Base-by-base conservation (phyloP, 2,797 vertebrate species). In the Leucoraja ocellata region DNA sequence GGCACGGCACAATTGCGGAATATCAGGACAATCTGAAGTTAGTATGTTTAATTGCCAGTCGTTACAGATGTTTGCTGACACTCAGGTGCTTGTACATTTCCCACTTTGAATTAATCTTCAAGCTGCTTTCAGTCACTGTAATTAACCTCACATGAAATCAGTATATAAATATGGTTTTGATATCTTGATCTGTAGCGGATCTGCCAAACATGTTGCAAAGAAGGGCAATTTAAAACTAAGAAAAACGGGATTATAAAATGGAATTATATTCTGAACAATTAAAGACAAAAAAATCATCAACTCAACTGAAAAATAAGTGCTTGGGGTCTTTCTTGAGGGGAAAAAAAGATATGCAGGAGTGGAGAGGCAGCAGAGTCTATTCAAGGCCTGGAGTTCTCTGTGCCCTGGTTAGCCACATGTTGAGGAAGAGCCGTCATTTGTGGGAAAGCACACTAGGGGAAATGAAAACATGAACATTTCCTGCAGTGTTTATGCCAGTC, bases 211-310 rank as follows among this genome's bases (percentile, higher is more conserved):
- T 16, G 25, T 86, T 65, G 7, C 13, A 63, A 5, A 14, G 4
- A 63, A n/a, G 54, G 81, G 14, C 46, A 23, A 86, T 65, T 58
- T 32, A 63, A 63, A 28, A 65, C 58, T n/a, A 10, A 84, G 81
- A 54, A 5, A n/a, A 61, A 7, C 81, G 54, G 54, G 25, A n/a
- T 4, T 46, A 28, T n/a, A n/a, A 14, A 76, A 77, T 54, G 8
- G n/a, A 68, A n/a, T 86, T n/a, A 63, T 2, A 91, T 71, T 91
- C 88, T 73, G n/a, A 91, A 91, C 14, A 73, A 32, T 91, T 91
- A 73, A 73, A 91, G 10, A 10, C 39, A 71, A 73, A 23, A 83
- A 83, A 36, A 36, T 2, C n/a, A 18, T 4, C 6, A 58, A 13
- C 25, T 77, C n/a, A 5, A 23, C 9, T 16, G 32, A 71, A 71